These are phyloP conservation scores for Eupithecia inturbata DNA, from an alignment of 2,888 invertebrate genomes.

Conservation along the genomic window DNA sequence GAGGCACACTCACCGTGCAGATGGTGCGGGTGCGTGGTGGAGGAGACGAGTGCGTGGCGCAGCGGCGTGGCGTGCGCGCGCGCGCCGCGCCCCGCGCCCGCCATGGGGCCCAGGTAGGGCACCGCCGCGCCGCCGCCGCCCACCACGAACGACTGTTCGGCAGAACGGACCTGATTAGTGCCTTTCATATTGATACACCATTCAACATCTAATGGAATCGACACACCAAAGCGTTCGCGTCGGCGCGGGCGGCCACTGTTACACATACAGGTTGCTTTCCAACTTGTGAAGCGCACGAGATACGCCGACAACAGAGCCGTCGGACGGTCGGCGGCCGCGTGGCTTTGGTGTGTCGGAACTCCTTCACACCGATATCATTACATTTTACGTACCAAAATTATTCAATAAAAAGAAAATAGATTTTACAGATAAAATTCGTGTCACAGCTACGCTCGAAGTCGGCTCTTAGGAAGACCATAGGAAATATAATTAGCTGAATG, in stretches of 20 bases:
- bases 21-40: conserved; percentile 87
- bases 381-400: not conserved
- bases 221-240: not conserved
- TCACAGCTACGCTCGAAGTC: not conserved
- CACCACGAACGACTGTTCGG: conserved; percentile 64
- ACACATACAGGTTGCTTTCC: not conserved
- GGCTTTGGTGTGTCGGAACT: not conserved
- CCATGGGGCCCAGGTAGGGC: conserved; percentile 25
- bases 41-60: conserved; percentile 85
- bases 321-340: not conserved
- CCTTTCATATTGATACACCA: not conserved
- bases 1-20: conserved; percentile 77
- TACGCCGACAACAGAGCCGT: not conserved
- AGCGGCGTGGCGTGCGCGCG: conserved; percentile 68
- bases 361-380: not conserved
- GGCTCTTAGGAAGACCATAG: not conserved
- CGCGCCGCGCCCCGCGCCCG: conserved; percentile 54
- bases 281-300: not conserved
- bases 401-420: not conserved
- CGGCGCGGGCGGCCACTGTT: too few species aligned
- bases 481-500: not conserved
- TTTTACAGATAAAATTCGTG: not conserved
- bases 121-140: conserved; percentile 47
- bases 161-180: not conserved
- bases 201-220: not conserved